Evolutionary conservation across 2,888 invertebrate species (phyloP).

Genomic region (Cryptophagus acutangulus): DNA sequence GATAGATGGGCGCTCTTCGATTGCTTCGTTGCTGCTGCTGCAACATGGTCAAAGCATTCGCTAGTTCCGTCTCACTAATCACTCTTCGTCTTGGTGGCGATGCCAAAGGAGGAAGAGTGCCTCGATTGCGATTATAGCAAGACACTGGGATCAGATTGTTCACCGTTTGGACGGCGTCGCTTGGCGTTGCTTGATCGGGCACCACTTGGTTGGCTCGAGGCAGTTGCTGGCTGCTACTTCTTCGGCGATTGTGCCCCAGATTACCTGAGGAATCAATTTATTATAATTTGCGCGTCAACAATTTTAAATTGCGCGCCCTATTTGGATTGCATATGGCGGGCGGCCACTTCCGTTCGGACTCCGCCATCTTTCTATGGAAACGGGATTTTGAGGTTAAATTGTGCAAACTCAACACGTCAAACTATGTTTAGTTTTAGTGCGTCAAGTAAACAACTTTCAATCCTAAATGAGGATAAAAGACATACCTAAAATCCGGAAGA

Average conservation of each 20-base stretch:
- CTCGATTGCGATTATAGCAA: conserved; percentile 41
- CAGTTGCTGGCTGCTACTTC: conserved; percentile 22
- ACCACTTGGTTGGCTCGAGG: conserved; percentile 45
- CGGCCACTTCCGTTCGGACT: too few species aligned
- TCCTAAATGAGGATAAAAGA: too few species aligned
- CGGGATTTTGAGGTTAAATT: too few species aligned
- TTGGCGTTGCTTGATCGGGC: conserved; percentile 45
- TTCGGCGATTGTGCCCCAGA: not conserved
- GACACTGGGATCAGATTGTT: conserved; percentile 54
- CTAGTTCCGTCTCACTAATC: conserved; percentile 48
- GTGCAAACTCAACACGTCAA: too few species aligned
- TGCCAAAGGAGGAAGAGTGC: conserved; percentile 38
- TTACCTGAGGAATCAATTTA: too few species aligned
- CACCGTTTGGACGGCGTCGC: conserved; percentile 51
- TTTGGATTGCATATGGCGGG: too few species aligned
- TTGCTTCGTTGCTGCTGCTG: conserved; percentile 39
- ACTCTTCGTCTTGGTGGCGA: conserved; percentile 48
- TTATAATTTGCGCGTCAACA: too few species aligned
- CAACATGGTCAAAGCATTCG: conserved; percentile 42
- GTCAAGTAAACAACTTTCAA: too few species aligned
- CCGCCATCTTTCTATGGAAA: too few species aligned
- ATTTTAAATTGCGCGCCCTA: too few species aligned
- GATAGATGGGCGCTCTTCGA: conserved; percentile 29
- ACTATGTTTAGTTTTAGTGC: too few species aligned
- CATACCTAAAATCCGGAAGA: conserved; percentile 44